A percentile compares a stretch with the other conserved stretches of the same genome.
Conservation (phyloP, 2,888 invertebrate genomes). For the Margaritifera margaritifera region DNA sequence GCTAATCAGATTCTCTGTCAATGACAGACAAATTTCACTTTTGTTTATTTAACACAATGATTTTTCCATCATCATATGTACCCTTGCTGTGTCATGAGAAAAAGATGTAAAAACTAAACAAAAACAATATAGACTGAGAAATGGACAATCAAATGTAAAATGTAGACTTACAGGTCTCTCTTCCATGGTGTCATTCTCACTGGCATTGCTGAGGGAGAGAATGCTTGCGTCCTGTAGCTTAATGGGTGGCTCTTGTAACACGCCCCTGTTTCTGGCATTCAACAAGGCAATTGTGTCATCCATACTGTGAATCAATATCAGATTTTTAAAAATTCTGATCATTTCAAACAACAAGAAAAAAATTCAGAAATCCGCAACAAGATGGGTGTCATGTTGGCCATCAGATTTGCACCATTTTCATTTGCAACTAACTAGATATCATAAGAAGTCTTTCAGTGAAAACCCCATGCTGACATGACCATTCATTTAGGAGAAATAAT, state of each 20-base stretch:
- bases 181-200: slow-evolving; percentile 33
- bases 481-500: too few relatives aligned
- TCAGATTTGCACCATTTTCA: too few relatives aligned
- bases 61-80: too few relatives aligned
- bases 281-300: slow-evolving; percentile 56
- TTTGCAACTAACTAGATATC: too few relatives aligned
- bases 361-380: too few relatives aligned
- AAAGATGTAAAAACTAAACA: neutral
- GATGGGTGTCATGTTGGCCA: too few relatives aligned
- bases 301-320: slow-evolving; percentile 21
- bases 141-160: slow-evolving; percentile 1
- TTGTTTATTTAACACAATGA: too few relatives aligned
- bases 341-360: too few relatives aligned
- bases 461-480: too few relatives aligned
- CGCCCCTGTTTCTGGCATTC: slow-evolving; percentile 41
- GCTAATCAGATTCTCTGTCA: too few relatives aligned
- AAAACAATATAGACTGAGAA: neutral
- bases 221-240: slow-evolving; percentile 24
- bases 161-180: slow-evolving; percentile 44
- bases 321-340: neutral
- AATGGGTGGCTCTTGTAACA: slow-evolving; percentile 4
- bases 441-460: too few relatives aligned
- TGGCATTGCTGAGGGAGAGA: slow-evolving; percentile 39
- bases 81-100: neutral
- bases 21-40: too few relatives aligned